A percentile compares a stretch with the other conserved stretches of the same genome.
Evolutionary conservation across 2,797 vertebrate species (phyloP).

Genomic region (Halcyon leucocephala): DNA sequence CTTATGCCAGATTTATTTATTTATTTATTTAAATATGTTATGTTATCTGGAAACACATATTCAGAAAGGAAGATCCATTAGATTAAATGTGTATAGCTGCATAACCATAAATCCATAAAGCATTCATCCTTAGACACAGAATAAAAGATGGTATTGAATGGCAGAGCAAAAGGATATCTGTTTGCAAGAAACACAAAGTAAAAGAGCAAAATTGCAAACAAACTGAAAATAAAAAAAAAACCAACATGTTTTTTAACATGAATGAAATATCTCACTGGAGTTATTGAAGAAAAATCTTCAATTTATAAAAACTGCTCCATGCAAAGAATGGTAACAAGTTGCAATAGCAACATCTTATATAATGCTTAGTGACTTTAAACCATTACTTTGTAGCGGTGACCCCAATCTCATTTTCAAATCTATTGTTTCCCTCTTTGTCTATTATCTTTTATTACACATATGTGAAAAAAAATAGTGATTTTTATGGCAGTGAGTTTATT

Average conservation of each 20-base stretch:
- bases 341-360: neutral
- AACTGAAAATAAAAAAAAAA: neutral
- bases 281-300: neutral
- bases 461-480: slow-evolving; percentile 16
- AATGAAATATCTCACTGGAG: neutral
- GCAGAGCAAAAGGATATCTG: neutral
- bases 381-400: slow-evolving; percentile 33
- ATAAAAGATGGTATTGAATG: neutral
- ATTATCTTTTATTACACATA: slow-evolving; percentile 35
- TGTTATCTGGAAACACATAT: neutral
- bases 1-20: neutral
- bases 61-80: neutral
- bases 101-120: neutral
- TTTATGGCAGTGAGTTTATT: slow-evolving; percentile 46
- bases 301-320: neutral
- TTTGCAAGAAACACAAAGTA: neutral
- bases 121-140: neutral
- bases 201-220: neutral
- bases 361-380: slow-evolving; percentile 8
- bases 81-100: neutral
- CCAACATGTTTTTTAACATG: neutral
- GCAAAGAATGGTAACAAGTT: neutral
- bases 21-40: neutral
- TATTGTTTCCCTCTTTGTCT: slow-evolving; percentile 32
- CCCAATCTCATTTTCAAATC: slow-evolving; percentile 59